Conservation (phyloP, 2,113 vertebrate species). For the Piaya cayana region DNA sequence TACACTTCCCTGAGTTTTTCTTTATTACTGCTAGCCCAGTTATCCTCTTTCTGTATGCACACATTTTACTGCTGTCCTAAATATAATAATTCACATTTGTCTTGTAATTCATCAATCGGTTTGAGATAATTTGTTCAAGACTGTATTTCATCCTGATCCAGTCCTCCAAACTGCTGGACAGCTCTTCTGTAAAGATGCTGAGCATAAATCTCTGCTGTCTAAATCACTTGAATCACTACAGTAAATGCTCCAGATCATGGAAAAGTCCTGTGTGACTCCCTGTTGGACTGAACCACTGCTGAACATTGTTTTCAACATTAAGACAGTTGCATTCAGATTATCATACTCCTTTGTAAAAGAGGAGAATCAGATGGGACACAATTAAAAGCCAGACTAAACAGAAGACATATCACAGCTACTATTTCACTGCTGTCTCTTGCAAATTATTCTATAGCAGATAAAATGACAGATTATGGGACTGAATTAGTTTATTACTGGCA, state of each 20-base stretch:
- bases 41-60: neutral
- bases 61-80: neutral
- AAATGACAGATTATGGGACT: neutral
- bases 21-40: neutral
- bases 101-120: neutral
- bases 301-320: neutral
- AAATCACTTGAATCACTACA: neutral
- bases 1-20: neutral
- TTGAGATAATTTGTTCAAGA: neutral
- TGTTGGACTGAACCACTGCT: neutral
- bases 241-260: neutral
- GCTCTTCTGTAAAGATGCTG: neutral
- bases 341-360: neutral
- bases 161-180: neutral
- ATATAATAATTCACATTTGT: neutral
- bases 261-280: neutral
- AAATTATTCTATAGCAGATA: neutral
- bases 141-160: neutral
- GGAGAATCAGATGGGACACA: neutral
- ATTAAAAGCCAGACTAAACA: neutral
- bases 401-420: neutral
- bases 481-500: neutral
- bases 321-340: neutral
- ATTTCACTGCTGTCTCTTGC: neutral
- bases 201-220: neutral